These are phyloP conservation scores for Antechinus flavipes DNA, from an alignment of 2,113 vertebrate genomes.

Conservation along the genomic window DNA sequence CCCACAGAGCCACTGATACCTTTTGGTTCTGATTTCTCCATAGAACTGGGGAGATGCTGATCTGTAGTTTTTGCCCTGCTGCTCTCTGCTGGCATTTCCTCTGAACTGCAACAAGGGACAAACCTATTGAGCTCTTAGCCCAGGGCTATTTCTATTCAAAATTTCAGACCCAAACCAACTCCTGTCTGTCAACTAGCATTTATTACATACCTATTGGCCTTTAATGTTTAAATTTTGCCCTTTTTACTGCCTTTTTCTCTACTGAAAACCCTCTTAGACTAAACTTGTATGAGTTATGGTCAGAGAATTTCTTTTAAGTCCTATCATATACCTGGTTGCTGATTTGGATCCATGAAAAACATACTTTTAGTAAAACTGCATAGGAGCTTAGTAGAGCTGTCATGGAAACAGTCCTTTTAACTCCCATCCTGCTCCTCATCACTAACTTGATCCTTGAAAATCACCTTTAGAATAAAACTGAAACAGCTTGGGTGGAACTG, in stretches of 20 bases:
- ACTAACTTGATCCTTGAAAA: background rate
- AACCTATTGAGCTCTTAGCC: background rate
- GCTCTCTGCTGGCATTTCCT: background rate
- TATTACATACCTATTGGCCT: background rate
- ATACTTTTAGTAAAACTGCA: background rate
- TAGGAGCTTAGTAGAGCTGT: background rate
- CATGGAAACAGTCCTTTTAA: background rate
- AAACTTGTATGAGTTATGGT: background rate
- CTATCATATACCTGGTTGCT: background rate
- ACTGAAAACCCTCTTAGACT: background rate
- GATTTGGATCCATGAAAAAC: background rate
- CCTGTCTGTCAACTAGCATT: background rate
- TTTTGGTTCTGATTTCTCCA: background rate
- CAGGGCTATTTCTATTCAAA: background rate
- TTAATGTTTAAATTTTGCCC: background rate
- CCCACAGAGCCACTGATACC: background rate
- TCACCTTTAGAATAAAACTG: background rate
- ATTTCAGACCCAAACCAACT: background rate
- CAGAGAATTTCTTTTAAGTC: background rate
- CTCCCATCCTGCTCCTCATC: background rate
- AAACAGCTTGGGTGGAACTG: background rate
- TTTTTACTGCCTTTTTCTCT: background rate
- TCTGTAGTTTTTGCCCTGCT: background rate
- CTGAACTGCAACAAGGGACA: background rate
- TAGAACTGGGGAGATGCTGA: background rate